Evolutionary conservation across 30 jellyfish, hydroid and myxozoan genomes (phyloP), one percentile per base, ranked within the genome.

Genomic region (Aurelia sp.): DNA sequence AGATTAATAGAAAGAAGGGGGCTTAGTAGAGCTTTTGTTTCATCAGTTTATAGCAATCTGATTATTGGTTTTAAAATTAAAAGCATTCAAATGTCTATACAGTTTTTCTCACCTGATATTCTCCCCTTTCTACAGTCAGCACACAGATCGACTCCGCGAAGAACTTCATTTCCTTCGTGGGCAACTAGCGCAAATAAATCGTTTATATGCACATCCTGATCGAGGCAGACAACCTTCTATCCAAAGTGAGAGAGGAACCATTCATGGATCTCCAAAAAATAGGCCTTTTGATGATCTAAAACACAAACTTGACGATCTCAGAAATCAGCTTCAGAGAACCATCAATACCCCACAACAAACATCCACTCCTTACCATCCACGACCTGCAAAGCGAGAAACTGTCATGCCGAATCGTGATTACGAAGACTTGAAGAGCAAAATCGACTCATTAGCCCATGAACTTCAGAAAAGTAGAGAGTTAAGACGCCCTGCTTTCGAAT

Each of bases 381-480:
- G 9, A 5, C 50, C 44, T 23, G 37, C 18, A 0, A 10, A 73
- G n/a, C 72, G 59, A 1, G 52, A 55, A 51, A 40, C 62, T 37
- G 6, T 15, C 66, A 40, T 20, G 17, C 82, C 62, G 3, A 77
- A 70, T n/a, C 96, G 77, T 17, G 78, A 65, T 57, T 87, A 66
- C 87, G 81, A 67, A 23, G 96, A 77, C 13, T 81, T 87, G 3
- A 78, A 78, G 51, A 23, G 11, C 8, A 87, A 78, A 31, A 55
- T 87, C 63, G 96, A 87, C 40, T 50, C 44, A 20, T 61, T 87
- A 40, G 70, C 96, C 3, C 59, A 35, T 11, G 91, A 76, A 52
- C 12, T 87, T 18, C 86, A 80, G 67, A 57, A 67, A 31, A 71
- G 81, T 31, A 35, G 78, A 20, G 70, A 44, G 3, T 47, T 51